Conservation (phyloP, 2,113 vertebrate genomes). For the Mellivora capensis region DNA sequence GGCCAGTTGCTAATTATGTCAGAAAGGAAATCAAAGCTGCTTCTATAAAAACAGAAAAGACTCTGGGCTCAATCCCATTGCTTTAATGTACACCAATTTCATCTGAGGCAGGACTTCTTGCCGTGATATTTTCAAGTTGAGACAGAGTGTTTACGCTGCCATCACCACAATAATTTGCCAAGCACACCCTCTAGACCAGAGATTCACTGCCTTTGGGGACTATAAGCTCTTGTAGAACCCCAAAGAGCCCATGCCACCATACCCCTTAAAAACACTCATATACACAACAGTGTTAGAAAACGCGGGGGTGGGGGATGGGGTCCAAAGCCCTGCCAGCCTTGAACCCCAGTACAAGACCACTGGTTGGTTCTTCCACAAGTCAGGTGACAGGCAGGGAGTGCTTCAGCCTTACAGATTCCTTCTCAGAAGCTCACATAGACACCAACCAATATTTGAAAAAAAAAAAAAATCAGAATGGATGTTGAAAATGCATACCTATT, state of each 20-base stretch:
- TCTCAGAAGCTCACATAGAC: not conserved
- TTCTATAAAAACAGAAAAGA: not conserved
- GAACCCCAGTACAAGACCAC: not conserved
- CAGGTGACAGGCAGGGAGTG: not conserved
- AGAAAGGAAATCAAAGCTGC: conserved; percentile 27
- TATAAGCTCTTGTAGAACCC: not conserved
- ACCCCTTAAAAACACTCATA: not conserved
- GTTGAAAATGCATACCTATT: not conserved
- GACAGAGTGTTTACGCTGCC: not conserved
- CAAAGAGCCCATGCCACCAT: not conserved
- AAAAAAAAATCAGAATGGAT: not conserved
- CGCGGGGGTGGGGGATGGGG: no score
- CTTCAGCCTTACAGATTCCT: not conserved
- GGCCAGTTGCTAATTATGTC: not conserved
- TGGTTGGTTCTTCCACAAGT: not conserved
- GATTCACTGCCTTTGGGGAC: not conserved
- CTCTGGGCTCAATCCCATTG: not conserved
- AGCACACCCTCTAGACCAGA: not conserved
- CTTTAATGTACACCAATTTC: not conserved
- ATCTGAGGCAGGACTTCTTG: conserved; percentile 14
- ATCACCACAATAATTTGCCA: not conserved
- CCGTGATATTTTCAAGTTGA: conserved; percentile 24
- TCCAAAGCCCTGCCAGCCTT: not conserved
- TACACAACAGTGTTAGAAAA: not conserved
- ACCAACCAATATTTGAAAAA: not conserved